Evolutionary conservation across 2,888 invertebrate species (phyloP), one percentile per base, ranked within the genome.

Genomic region (Mycalesis mineus): DNA sequence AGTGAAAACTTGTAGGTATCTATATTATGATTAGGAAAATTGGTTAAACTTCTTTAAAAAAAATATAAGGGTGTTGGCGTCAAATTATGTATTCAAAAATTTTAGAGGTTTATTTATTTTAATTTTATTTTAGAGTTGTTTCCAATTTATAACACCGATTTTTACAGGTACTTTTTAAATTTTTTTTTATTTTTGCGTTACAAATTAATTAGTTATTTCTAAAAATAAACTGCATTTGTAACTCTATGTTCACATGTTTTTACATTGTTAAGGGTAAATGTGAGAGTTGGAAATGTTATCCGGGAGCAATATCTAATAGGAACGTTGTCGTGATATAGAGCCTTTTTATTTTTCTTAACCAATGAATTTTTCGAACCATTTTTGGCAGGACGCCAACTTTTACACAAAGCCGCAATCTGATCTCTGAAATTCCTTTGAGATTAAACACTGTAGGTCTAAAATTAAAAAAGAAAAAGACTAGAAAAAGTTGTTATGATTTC

Each of bases 321-420:
- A 42, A 28, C 22, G 42, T 28, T 39, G 14, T 50, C 40, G 29
- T 31, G 40, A 9, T 40, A 17, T 51, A 40, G 39, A 11, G 41
- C 37, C 33, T 41, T 42, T 41, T 51, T 42, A 52, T 52, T 52
- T 52, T 52, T 52, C 52, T 52, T 52, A 33, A 36, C 41, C 52
- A 42, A 52, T 42, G 52, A 52, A 52, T 52, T 51, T 52, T 15
- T 33, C 52, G 33, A 52, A 22, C 52, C 41, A 52, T 52, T 52
- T 52, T 52, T 52, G 52, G 52, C 52, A 31, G 15, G 11, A 13
- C 3, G 41, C 52, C 52, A 52, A 33, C 33, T 52, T 33, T 42
- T 52, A 42, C 29, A 52, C 52, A 42, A 52, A 52, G 52, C 52
- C 39, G 52, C 52, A 52, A 52, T 52, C 51, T 51, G 51, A 51